These are phyloP conservation scores for Chrosomus eos DNA, from an alignment of 2,797 vertebrate species.

Conservation along the genomic window DNA sequence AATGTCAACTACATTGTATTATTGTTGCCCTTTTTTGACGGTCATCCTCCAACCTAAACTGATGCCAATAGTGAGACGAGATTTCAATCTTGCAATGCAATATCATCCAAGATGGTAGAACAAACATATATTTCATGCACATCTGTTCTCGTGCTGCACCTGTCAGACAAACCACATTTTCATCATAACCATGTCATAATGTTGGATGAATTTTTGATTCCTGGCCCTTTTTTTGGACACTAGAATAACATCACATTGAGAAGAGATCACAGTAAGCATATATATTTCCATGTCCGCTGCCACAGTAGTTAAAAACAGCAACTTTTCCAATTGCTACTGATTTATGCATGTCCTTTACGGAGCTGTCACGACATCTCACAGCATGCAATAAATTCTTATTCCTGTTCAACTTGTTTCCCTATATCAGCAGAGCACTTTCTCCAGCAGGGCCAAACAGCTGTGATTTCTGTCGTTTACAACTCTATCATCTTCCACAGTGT, in stretches of 20 bases:
- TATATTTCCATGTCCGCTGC: neutral
- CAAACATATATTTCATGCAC: constrained; percentile 11
- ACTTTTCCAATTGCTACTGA: constrained; percentile 36
- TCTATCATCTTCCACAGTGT: constrained; percentile 4
- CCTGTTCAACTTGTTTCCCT: constrained; percentile 56
- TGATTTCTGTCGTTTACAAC: constrained; percentile 43
- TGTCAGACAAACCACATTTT: constrained; percentile 24
- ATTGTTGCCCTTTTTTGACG: constrained; percentile 24
- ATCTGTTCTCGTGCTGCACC: constrained; percentile 24
- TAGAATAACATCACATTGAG: constrained; percentile 8
- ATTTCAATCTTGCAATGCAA: constrained; percentile 32
- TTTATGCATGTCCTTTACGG: constrained; percentile 45
- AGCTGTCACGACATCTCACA: constrained; percentile 48
- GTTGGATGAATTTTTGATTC: neutral
- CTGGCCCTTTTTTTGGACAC: constrained; percentile 7
- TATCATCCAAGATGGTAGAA: constrained; percentile 6
- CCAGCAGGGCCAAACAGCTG: constrained; percentile 51
- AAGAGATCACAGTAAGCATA: constrained; percentile 14
- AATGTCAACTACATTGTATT: constrained; percentile 30
- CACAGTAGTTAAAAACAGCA: neutral
- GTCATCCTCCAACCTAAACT: constrained; percentile 15
- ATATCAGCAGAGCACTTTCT: constrained; percentile 39
- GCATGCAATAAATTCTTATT: constrained; percentile 51
- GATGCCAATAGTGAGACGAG: constrained; percentile 12
- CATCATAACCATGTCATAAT: neutral